Evolutionary conservation across 2,888 invertebrate species (phyloP).

Genomic region (Chaetoderma sp.): DNA sequence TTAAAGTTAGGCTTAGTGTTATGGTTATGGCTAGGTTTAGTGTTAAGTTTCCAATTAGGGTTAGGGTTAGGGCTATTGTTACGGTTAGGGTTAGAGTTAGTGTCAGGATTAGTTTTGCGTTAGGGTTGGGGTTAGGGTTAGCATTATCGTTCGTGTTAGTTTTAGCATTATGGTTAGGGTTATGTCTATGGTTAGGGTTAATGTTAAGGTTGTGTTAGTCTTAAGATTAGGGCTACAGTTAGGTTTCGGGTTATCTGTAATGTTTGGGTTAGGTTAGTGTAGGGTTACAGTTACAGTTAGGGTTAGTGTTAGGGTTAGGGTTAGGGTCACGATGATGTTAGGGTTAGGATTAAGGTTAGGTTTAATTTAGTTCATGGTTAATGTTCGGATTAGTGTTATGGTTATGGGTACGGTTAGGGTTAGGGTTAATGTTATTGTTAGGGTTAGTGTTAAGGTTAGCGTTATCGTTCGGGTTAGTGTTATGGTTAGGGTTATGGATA

Average conservation of each 20-base stretch:
- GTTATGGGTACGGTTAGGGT: not conserved
- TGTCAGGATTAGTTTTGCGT: not conserved
- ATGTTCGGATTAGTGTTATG: not conserved
- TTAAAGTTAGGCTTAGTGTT: too few species aligned
- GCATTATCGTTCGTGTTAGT: not conserved
- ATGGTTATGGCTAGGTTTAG: not conserved
- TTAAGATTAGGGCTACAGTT: not conserved
- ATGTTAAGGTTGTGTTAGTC: not conserved
- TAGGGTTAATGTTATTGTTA: not conserved
- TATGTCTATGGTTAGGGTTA: constrained; percentile 3
- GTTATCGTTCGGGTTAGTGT: constrained; percentile 1
- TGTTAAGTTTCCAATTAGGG: not conserved
- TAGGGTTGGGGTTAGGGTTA: not conserved
- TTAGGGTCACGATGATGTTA: not conserved
- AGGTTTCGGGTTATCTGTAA: not conserved
- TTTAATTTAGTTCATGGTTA: not conserved
- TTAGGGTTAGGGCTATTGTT: not conserved
- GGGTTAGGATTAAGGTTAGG: too few species aligned
- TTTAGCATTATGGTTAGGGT: constrained; percentile 1
- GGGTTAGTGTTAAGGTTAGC: not conserved
- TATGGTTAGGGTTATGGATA: too few species aligned
- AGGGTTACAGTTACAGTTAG: too few species aligned
- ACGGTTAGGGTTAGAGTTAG: constrained; percentile 4
- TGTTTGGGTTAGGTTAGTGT: not conserved
- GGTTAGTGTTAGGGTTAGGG: too few species aligned